Conservation (phyloP, 2,888 invertebrate species). For the Nymphalis polychloros region DNA sequence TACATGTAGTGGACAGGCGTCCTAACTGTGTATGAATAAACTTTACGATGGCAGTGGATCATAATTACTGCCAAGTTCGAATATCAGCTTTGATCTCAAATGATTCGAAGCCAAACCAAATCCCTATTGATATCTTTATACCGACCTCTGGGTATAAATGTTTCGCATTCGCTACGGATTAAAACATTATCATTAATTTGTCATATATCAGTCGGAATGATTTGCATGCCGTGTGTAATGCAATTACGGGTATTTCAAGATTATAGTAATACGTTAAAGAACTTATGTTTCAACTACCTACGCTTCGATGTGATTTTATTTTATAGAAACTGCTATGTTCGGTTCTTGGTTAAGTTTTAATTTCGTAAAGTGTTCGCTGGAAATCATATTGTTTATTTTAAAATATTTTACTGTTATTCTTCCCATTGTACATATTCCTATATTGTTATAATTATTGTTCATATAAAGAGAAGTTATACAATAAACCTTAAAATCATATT, state of each 20-base stretch:
- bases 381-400: too few relatives aligned
- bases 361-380: too few relatives aligned
- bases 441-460: too few relatives aligned
- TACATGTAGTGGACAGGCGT: neutral
- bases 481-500: too few relatives aligned
- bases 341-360: too few relatives aligned
- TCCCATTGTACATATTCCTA: too few relatives aligned
- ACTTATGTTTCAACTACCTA: slow-evolving; percentile 10
- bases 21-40: slow-evolving; percentile 13
- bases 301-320: neutral
- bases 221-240: slow-evolving; percentile 37
- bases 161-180: slow-evolving; percentile 40
- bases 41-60: slow-evolving; percentile 52
- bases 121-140: slow-evolving; percentile 62
- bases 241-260: slow-evolving; percentile 42
- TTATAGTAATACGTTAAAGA: slow-evolving; percentile 34
- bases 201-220: slow-evolving; percentile 47
- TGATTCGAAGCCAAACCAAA: slow-evolving; percentile 57
- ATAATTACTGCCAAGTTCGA: slow-evolving; percentile 54
- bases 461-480: too few relatives aligned
- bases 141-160: slow-evolving; percentile 44
- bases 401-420: too few relatives aligned
- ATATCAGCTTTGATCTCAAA: slow-evolving; percentile 64
- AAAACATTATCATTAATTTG: slow-evolving; percentile 46
- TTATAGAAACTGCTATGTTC: too few relatives aligned